Evolutionary conservation across 2,888 invertebrate species (phyloP).

Genomic region (Drosophila sordidula): DNA sequence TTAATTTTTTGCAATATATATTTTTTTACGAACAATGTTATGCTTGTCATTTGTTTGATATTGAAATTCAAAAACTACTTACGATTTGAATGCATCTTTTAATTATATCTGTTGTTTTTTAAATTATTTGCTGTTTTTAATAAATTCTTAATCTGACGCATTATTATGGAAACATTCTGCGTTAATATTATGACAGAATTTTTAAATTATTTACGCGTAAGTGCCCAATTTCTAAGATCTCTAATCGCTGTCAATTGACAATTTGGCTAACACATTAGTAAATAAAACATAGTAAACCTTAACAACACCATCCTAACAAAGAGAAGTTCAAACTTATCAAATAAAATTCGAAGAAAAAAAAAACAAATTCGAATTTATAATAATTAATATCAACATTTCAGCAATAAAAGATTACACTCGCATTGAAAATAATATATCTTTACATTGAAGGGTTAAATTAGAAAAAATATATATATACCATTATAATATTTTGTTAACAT

Average conservation of each 20-base stretch:
- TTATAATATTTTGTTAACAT: slow-evolving; percentile 28
- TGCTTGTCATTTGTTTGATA: slow-evolving; percentile 11
- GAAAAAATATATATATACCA: background rate
- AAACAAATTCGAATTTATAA: slow-evolving; percentile 7
- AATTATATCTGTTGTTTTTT: slow-evolving; percentile 2
- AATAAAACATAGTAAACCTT: slow-evolving; percentile 14
- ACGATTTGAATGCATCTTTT: slow-evolving; percentile 23
- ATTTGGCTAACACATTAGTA: slow-evolving; percentile 35
- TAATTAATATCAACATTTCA: slow-evolving; percentile 2
- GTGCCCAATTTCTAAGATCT: slow-evolving; percentile 1
- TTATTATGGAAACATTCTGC: background rate
- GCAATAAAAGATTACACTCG: slow-evolving; percentile 5
- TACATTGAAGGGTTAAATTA: slow-evolving; percentile 1
- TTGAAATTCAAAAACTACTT: slow-evolving; percentile 36
- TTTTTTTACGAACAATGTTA: slow-evolving; percentile 30
- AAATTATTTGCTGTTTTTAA: slow-evolving; percentile 7
- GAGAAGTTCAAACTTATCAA: background rate
- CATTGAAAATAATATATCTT: slow-evolving; percentile 19
- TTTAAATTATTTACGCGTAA: background rate
- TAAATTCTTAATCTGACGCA: background rate
- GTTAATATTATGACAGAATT: background rate
- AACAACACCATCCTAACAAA: slow-evolving; percentile 12
- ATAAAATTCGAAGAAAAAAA: background rate
- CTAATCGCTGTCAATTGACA: slow-evolving; percentile 33
- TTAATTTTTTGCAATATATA: slow-evolving; percentile 10